Evolutionary conservation across 2,888 invertebrate species (phyloP).

Genomic region (Drosophila mimica): DNA sequence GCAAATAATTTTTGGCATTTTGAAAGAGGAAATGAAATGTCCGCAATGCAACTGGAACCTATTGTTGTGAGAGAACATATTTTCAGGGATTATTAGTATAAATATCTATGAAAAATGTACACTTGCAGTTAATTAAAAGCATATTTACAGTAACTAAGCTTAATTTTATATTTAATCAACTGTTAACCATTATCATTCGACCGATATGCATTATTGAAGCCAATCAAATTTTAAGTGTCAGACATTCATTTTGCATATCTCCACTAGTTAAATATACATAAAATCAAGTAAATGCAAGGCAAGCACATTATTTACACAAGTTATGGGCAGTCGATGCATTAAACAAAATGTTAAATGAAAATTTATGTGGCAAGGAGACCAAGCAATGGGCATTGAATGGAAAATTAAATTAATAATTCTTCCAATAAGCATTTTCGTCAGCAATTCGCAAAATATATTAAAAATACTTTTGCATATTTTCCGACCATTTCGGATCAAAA

Average conservation of each 20-base stretch:
- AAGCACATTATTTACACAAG: conserved; percentile 33
- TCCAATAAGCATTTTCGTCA: conserved; percentile 19
- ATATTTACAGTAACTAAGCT: conserved; percentile 10
- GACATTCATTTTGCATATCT: conserved; percentile 12
- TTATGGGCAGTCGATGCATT: background rate
- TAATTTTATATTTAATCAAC: background rate
- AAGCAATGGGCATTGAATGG: background rate
- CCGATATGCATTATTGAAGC: background rate
- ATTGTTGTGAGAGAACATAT: conserved; percentile 12
- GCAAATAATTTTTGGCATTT: conserved; percentile 20
- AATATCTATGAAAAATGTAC: background rate
- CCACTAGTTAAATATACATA: conserved; percentile 2
- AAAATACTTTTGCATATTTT: background rate
- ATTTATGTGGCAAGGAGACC: conserved; percentile 34
- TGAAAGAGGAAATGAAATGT: conserved; percentile 5
- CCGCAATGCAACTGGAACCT: background rate
- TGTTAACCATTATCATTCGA: background rate
- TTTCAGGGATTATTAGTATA: conserved; percentile 13
- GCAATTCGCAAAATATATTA: conserved; percentile 7
- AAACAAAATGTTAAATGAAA: conserved; percentile 22
- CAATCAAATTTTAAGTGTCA: conserved; percentile 4
- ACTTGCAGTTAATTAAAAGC: conserved; percentile 3
- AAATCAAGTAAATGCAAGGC: conserved; percentile 30
- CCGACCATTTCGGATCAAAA: background rate
- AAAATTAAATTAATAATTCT: conserved; percentile 6